These are phyloP conservation scores for Hydrocynus forskahlii DNA, from an alignment of 2,797 vertebrate genomes.

Conservation along the genomic window DNA sequence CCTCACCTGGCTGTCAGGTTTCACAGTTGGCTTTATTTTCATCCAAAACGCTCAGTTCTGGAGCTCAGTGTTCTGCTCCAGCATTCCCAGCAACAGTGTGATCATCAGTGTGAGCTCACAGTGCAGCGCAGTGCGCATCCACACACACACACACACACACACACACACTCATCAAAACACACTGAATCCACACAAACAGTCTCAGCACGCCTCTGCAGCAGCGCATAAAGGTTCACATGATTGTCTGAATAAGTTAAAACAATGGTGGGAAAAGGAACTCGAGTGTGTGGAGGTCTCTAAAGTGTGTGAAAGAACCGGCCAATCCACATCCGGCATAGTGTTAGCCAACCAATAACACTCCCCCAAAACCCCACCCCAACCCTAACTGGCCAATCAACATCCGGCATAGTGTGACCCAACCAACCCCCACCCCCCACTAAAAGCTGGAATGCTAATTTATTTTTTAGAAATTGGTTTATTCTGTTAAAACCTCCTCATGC, in stretches of 20 bases:
- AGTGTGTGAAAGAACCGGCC: conserved; percentile 33
- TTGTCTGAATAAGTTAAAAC: conserved; percentile 52
- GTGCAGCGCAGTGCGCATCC: conserved; percentile 52
- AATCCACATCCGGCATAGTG: conserved; percentile 17
- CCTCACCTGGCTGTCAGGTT: not conserved
- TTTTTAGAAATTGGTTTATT: no score
- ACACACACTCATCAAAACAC: conserved; percentile 43
- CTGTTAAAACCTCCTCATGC: no score
- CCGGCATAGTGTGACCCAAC: no score
- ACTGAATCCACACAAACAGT: conserved; percentile 39
- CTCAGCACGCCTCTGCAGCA: conserved; percentile 41
- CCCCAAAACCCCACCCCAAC: no score
- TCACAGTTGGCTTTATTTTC: conserved; percentile 8
- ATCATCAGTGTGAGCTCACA: conserved; percentile 61
- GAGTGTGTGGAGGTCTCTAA: conserved; percentile 29
- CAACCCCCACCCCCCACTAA: no score
- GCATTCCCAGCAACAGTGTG: conserved; percentile 61
- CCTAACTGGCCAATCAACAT: no score
- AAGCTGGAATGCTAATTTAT: no score
- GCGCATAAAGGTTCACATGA: conserved; percentile 47
- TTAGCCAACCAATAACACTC: no score
- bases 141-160: conserved; percentile 43
- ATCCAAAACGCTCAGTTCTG: conserved; percentile 27
- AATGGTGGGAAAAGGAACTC: conserved; percentile 54
- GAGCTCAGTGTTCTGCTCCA: conserved; percentile 50